Evolutionary conservation across 2,888 invertebrate species (phyloP), one percentile per base, ranked within the genome.

Genomic region (Cheilosia impressa): DNA sequence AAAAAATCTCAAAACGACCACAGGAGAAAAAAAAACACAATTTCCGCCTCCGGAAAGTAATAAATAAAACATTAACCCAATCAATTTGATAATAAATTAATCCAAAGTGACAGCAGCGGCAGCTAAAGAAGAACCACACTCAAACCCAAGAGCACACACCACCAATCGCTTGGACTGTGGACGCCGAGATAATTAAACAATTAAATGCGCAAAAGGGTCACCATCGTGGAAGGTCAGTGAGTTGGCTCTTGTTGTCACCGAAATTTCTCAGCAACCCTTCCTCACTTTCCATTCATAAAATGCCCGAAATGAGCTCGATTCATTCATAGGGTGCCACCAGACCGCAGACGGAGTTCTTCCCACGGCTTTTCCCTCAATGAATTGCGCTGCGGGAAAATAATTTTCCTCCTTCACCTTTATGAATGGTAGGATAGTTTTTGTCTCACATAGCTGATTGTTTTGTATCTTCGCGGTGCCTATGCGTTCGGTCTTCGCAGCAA

Each of bases 41-140:
- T 80, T 84, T 84, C 84, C 84, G 80, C 84, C 84, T 84, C 80
- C 84, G 80, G 80, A 80, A 84, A 75, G 58, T 55, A 79, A 84
- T 84, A 84, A 84, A 84, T 84, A 84, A 84, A 84, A 79, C 84
- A 84, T 84, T 84, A 84, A 84, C 75, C 84, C 84, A 84, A 84
- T 84, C 84, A 84, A 84, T 80, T 84, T 84, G 84, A 84, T 80
- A 75, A 76, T 84, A 84, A 84, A 84, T 84, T 84, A 84, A 84
- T 80, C 75, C 84, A 65, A 75, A 79, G 80, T 84, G 84, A 84
- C 84, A 84, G 73, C n/a, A 58, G 69, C 66, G 68, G 75, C 71
- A 76, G 68, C 57, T 55, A 55, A 53, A 43, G 69, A 41, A 24
- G 31, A 66, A 19, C 47, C 24, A 55, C 38, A 62, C 38, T 13